These are phyloP conservation scores for Microchirus variegatus DNA, from an alignment of 2,797 vertebrate genomes.

Conservation along the genomic window DNA sequence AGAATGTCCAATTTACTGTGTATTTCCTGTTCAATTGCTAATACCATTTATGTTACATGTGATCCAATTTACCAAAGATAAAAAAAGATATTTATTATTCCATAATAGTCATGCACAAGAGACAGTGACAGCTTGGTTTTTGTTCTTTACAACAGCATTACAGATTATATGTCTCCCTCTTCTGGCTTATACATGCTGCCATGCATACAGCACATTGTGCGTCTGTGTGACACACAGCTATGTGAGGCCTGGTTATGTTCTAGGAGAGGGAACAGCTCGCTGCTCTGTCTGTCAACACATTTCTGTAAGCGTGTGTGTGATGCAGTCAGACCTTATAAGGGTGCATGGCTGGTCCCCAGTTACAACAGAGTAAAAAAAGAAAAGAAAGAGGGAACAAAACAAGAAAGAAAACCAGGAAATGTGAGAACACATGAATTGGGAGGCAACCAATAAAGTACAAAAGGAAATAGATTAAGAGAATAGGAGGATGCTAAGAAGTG, in stretches of 20 bases:
- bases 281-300: conserved; percentile 39
- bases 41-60: too few species aligned
- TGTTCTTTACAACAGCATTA: background rate
- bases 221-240: conserved; percentile 42
- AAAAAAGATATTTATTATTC: too few species aligned
- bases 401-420: conserved; percentile 6
- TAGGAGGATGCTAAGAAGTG: conserved; percentile 24
- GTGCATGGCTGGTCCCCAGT: conserved; percentile 24
- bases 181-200: background rate
- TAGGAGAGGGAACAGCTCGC: conserved; percentile 53
- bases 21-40: too few species aligned
- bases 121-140: too few species aligned
- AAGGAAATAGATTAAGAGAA: conserved; percentile 10
- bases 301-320: conserved; percentile 18
- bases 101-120: too few species aligned
- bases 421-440: conserved; percentile 18
- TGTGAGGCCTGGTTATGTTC: conserved; percentile 60
- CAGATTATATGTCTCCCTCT: conserved; percentile 5
- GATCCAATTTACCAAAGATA: too few species aligned
- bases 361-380: conserved; percentile 7
- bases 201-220: conserved; percentile 14
- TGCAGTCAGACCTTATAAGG: conserved; percentile 67
- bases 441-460: background rate
- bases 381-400: conserved; percentile 17
- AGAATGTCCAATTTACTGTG: too few species aligned